These are phyloP conservation scores for Sebastes schlegelii DNA, from an alignment of 2,113 vertebrate species.

Conservation along the genomic window DNA sequence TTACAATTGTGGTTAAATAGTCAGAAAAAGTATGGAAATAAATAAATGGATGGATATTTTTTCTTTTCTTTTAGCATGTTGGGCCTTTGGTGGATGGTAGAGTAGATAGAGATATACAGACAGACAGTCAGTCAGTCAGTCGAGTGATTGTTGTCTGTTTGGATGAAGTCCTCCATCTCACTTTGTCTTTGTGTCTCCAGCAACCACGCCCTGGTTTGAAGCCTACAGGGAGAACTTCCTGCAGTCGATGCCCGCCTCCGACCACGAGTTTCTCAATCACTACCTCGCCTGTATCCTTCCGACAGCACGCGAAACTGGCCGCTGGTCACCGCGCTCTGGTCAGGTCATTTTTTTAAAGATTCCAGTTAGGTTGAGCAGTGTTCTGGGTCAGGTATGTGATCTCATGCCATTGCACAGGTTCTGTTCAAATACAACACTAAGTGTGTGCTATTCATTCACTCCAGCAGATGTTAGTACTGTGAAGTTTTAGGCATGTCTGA, in stretches of 20 bases:
- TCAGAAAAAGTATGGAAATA: too few species aligned
- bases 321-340: neutral
- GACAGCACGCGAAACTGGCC: neutral
- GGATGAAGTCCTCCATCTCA: conserved; percentile 13
- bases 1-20: neutral
- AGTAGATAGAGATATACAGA: too few species aligned
- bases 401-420: neutral
- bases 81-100: too few species aligned
- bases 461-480: neutral
- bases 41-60: too few species aligned
- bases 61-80: too few species aligned
- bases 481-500: neutral
- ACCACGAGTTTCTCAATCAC: conserved; percentile 98
- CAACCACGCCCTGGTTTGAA: conserved; percentile 98
- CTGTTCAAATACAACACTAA: too few species aligned
- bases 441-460: neutral
- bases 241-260: conserved; percentile 94
- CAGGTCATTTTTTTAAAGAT: neutral
- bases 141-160: neutral
- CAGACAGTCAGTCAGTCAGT: too few species aligned
- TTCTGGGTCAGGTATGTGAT: neutral
- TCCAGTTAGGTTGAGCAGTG: neutral
- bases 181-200: conserved; percentile 83
- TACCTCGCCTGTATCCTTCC: conserved; percentile 99
- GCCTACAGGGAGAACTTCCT: conserved; percentile 96